Percentiles rank a stretch among this genome's conserved stretches.
These are phyloP conservation scores for Strigamia maritima DNA, from an alignment of 2,888 invertebrate genomes.

Conservation along the genomic window DNA sequence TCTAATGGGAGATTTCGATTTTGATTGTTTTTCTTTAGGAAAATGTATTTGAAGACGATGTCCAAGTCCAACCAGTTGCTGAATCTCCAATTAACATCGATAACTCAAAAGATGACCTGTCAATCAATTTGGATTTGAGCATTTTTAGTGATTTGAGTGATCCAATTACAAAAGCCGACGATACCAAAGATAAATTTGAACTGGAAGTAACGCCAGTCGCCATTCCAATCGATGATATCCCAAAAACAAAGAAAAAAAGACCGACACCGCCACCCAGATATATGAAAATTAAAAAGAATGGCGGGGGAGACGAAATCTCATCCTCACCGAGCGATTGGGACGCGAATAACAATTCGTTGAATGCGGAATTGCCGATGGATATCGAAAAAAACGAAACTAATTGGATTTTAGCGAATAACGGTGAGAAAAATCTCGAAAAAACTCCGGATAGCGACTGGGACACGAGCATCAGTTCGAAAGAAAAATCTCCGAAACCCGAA, in stretches of 20 bases:
- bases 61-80: neutral
- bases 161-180: neutral
- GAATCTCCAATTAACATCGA: neutral
- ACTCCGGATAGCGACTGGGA: neutral
- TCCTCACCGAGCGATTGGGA: neutral
- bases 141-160: neutral
- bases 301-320: neutral
- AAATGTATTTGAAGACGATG: neutral
- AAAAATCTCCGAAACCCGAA: neutral
- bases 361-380: neutral
- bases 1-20: neutral
- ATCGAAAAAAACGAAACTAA: neutral
- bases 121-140: neutral
- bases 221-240: neutral
- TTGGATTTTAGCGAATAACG: neutral
- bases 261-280: slow-evolving; percentile 1
- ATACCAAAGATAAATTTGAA: neutral
- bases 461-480: neutral
- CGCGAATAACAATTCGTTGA: neutral
- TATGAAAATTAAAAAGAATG: neutral
- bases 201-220: neutral
- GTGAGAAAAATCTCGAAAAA: neutral
- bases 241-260: neutral
- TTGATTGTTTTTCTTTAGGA: neutral
- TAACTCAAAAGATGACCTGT: too few relatives aligned